Percentiles rank a stretch among this genome's conserved stretches.
These are phyloP conservation scores for Sarotherodon lohbergeri DNA, from an alignment of 2,113 vertebrate species.

Conservation along the genomic window DNA sequence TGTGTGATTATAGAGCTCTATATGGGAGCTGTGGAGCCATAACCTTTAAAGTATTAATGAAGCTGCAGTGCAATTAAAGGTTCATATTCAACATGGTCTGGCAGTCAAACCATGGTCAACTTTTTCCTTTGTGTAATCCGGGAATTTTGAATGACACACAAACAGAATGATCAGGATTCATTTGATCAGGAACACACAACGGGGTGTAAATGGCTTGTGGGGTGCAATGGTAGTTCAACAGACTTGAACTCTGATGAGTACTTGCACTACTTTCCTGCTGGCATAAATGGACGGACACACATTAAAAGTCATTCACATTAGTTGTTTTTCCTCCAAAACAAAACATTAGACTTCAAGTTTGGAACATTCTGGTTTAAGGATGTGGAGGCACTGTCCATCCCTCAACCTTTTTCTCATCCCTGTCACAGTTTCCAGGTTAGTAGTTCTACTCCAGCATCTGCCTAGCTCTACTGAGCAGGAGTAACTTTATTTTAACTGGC, in stretches of 20 bases:
- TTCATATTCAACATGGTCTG: not conserved
- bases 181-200: not conserved
- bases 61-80: not conserved
- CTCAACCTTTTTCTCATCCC: not conserved
- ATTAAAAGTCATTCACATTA: not conserved
- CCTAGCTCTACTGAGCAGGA: not conserved
- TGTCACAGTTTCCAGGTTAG: not conserved
- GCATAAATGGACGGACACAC: not conserved
- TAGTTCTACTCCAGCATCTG: not conserved
- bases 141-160: not conserved
- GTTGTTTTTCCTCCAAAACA: not conserved
- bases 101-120: not conserved
- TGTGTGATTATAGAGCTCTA: not conserved
- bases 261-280: not conserved
- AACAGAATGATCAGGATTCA: not conserved
- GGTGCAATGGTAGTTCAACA: not conserved
- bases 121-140: fast-evolving
- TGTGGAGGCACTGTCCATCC: not conserved
- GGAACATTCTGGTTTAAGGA: not conserved
- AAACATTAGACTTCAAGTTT: not conserved
- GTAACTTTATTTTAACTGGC: not conserved
- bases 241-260: not conserved
- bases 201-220: not conserved
- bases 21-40: not conserved
- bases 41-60: not conserved